Conservation (phyloP, 2,888 invertebrate genomes). For the Esperia sulphurella region DNA sequence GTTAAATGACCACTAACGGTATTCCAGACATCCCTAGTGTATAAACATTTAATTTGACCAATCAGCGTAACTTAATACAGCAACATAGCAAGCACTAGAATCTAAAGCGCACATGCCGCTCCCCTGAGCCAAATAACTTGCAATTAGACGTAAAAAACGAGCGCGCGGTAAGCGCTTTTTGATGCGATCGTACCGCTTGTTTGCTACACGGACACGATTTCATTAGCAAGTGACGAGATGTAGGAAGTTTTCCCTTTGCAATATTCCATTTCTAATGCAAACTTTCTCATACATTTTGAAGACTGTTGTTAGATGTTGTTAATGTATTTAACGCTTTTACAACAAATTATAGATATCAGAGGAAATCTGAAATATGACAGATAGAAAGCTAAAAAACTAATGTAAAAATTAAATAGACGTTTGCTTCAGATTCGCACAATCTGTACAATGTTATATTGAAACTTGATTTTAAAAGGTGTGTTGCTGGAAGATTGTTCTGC, state of each 20-base stretch:
- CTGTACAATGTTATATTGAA: too few relatives aligned
- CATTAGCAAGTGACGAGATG: conserved; percentile 49
- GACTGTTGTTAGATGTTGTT: too few relatives aligned
- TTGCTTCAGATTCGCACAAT: too few relatives aligned
- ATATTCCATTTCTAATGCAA: background rate
- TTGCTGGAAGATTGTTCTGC: too few relatives aligned
- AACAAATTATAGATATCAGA: too few relatives aligned
- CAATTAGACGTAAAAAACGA: conserved; percentile 58
- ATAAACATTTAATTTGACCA: conserved; percentile 3
- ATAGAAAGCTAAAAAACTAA: too few relatives aligned
- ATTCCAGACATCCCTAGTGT: background rate
- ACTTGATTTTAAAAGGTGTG: too few relatives aligned
- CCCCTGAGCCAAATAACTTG: conserved; percentile 48
- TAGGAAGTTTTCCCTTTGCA: conserved; percentile 25
- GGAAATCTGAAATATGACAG: too few relatives aligned
- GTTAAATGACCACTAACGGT: background rate
- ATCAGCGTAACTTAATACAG: conserved; percentile 9
- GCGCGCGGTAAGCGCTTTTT: conserved; percentile 59
- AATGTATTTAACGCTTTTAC: too few relatives aligned
- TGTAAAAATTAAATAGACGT: too few relatives aligned
- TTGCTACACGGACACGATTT: conserved; percentile 56
- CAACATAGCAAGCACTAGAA: conserved; percentile 13
- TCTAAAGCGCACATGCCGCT: conserved; percentile 21
- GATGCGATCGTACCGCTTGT: conserved; percentile 54
- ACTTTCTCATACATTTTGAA: too few relatives aligned